Conservation (phyloP, 1,140 invertebrate species). For the Lineus longissimus region DNA sequence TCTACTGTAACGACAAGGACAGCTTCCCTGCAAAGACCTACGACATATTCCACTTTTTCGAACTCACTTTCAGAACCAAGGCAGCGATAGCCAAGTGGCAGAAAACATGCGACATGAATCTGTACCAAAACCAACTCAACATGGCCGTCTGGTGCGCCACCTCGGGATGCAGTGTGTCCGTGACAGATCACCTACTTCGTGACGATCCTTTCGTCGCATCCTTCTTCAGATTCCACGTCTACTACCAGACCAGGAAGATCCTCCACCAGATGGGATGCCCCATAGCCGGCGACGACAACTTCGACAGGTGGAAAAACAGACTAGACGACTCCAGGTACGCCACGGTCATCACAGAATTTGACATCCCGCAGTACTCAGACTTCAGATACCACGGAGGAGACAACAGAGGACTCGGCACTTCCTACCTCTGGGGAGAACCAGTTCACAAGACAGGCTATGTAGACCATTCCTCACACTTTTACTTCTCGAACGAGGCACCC, state of each 20-base stretch:
- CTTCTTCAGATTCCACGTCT: conserved; percentile 2
- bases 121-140: conserved; percentile 2
- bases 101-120: background rate
- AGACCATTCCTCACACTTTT: too few relatives aligned
- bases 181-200: background rate
- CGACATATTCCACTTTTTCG: too few relatives aligned
- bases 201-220: background rate
- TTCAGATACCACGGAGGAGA: background rate
- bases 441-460: too few relatives aligned
- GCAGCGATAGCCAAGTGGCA: too few relatives aligned
- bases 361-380: background rate
- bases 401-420: background rate
- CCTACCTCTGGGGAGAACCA: background rate
- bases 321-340: background rate
- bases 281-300: background rate
- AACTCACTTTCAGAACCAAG: too few relatives aligned
- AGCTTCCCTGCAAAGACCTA: too few relatives aligned
- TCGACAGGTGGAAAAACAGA: background rate
- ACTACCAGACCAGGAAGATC: conserved; percentile 1
- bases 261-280: background rate
- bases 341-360: background rate
- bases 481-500: too few relatives aligned
- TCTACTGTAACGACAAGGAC: too few relatives aligned
- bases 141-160: conserved; percentile 1
- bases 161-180: background rate